phyloP scores from a whole-genome alignment of 2,888 invertebrate genomes.

The Pasiphila rectangulata region DNA sequence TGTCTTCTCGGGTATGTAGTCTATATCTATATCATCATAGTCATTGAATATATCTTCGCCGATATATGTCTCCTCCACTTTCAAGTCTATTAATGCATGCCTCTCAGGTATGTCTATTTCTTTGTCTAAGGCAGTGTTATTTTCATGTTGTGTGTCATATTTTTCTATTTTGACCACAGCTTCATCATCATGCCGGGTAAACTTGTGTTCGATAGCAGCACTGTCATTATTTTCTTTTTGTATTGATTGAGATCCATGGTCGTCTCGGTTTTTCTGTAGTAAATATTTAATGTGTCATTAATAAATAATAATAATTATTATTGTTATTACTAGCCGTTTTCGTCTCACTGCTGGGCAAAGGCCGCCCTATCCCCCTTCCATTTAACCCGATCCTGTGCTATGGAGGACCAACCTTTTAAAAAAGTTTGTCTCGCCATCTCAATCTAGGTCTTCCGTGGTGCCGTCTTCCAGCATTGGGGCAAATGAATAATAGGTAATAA shows the following conservation, averaged over 20 bases:
- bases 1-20: conserved; percentile 4
- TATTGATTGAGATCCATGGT: neutral
- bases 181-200: neutral
- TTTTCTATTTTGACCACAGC: neutral
- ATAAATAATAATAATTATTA: neutral
- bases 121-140: neutral
- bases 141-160: neutral
- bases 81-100: neutral
- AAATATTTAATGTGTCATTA: neutral
- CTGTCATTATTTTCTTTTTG: neutral
- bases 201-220: neutral
- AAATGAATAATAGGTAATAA: no score
- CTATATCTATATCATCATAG: conserved; percentile 8
- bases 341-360: no score
- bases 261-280: neutral
- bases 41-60: neutral
- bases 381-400: no score
- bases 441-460: no score
- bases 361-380: no score
- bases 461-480: no score
- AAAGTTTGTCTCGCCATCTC: no score
- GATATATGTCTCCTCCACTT: conserved; percentile 3
- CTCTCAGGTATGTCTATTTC: neutral
- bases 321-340: neutral
- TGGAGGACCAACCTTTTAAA: no score